Percentiles rank a stretch among this genome's conserved stretches.
Conservation (phyloP, 92 coral and sea anemone species). For the Zoanthus sansibaricus region DNA sequence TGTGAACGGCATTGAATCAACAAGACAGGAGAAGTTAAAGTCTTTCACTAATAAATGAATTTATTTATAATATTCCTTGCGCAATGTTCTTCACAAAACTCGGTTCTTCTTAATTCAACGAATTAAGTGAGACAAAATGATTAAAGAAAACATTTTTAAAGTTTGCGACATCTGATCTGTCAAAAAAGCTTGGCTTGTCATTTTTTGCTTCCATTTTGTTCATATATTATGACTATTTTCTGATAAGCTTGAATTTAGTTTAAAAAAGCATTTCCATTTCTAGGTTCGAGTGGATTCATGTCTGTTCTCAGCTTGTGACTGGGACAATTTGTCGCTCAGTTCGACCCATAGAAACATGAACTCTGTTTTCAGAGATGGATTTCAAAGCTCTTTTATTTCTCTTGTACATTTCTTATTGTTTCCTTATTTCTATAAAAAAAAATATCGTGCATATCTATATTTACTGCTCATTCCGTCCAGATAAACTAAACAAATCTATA, state of each 20-base stretch:
- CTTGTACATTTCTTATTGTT: slow-evolving; percentile 27
- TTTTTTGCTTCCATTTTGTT: slow-evolving; percentile 2
- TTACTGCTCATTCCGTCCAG: slow-evolving; percentile 71
- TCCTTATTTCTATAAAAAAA: slow-evolving; percentile 28
- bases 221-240: slow-evolving; percentile 26
- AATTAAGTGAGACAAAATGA: slow-evolving; percentile 15
- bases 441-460: slow-evolving; percentile 54
- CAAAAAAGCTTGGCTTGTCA: slow-evolving; percentile 33
- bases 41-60: background rate
- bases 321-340: slow-evolving; percentile 15
- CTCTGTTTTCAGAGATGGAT: slow-evolving; percentile 4
- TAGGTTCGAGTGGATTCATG: slow-evolving; percentile 26
- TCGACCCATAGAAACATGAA: background rate
- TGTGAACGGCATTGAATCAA: background rate
- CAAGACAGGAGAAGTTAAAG: background rate
- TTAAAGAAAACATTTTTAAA: slow-evolving; percentile 5
- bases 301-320: slow-evolving; percentile 24
- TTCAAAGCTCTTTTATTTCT: slow-evolving; percentile 20
- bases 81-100: background rate
- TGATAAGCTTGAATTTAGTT: slow-evolving; percentile 32
- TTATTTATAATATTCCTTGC: background rate
- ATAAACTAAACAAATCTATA: slow-evolving; percentile 82
- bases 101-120: background rate
- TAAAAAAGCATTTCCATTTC: slow-evolving; percentile 38
- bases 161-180: slow-evolving; percentile 23